Conservation (phyloP, 1,140 invertebrate species). For the Oryzaephilus surinamensis region DNA sequence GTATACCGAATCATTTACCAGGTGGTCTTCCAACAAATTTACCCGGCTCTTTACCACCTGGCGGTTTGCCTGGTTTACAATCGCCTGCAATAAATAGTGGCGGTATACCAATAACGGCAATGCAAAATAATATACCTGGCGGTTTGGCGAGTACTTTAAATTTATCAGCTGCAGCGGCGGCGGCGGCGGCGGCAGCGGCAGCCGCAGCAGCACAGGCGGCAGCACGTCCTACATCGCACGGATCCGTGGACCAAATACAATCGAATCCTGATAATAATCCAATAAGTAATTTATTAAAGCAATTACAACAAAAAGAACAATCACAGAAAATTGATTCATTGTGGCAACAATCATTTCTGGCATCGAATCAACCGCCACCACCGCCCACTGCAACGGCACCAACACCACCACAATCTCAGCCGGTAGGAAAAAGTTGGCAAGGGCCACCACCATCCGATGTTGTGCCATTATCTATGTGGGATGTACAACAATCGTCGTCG, state of each 20-base stretch:
- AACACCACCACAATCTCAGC: constrained; percentile 13
- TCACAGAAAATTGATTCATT: constrained; percentile 23
- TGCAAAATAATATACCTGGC: background rate
- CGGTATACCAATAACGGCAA: constrained; percentile 1
- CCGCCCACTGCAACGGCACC: constrained; percentile 10
- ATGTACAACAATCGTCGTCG: constrained; percentile 34
- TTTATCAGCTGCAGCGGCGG: constrained; percentile 8
- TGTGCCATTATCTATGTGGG: constrained; percentile 30
- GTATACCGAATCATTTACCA: constrained; percentile 12
- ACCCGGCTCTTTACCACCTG: constrained; percentile 13
- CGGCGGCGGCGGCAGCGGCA: constrained; percentile 8
- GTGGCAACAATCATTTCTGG: constrained; percentile 32
- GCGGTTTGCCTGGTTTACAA: constrained; percentile 11
- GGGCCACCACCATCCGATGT: constrained; percentile 20
- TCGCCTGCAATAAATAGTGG: background rate
- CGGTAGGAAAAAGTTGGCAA: too few relatives aligned
- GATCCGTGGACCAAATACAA: constrained; percentile 18
- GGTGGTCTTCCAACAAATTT: constrained; percentile 7
- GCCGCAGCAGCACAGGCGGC: constrained; percentile 17
- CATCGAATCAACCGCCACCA: constrained; percentile 13
- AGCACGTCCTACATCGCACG: constrained; percentile 13
- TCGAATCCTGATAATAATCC: constrained; percentile 38
- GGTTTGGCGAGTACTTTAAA: constrained; percentile 7
- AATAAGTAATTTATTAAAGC: constrained; percentile 42
- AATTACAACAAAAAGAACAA: constrained; percentile 33